phyloP scores from a whole-genome alignment of 2,113 vertebrate species.

The Lophotis ruficrista region DNA sequence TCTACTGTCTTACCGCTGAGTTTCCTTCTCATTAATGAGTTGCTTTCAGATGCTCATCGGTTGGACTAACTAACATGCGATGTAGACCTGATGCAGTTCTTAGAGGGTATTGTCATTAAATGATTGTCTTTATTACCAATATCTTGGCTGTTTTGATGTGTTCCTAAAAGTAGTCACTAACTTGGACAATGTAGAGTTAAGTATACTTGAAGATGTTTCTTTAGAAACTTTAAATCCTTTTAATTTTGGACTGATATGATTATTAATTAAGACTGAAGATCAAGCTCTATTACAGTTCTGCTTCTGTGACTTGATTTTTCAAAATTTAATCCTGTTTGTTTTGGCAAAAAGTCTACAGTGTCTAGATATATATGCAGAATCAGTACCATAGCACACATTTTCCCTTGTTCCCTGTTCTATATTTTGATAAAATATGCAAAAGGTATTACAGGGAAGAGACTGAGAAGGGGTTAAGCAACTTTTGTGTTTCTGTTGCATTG shows the following conservation, averaged over 20 bases:
- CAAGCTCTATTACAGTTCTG: not conserved
- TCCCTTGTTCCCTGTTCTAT: not conserved
- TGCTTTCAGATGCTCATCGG: not conserved
- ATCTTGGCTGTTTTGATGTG: not conserved
- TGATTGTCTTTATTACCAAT: not conserved
- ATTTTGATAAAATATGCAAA: not conserved
- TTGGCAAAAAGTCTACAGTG: not conserved
- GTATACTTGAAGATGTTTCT: not conserved
- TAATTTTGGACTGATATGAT: not conserved
- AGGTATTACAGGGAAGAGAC: not conserved
- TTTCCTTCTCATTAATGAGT: not conserved
- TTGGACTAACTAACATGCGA: not conserved
- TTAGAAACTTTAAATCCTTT: not conserved
- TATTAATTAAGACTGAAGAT: not conserved
- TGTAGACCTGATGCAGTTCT: not conserved
- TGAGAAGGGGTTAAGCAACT: not conserved
- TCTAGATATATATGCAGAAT: not conserved
- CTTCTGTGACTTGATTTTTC: not conserved
- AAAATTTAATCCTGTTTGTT: not conserved
- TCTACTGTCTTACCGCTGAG: not conserved
- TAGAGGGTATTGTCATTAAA: not conserved
- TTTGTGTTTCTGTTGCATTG: accelerated
- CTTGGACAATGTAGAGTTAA: not conserved
- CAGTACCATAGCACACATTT: not conserved
- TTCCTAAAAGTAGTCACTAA: not conserved